Evolutionary conservation across 2,797 vertebrate species (phyloP), one percentile per base, ranked within the genome.

Genomic region (Zalophus californianus): DNA sequence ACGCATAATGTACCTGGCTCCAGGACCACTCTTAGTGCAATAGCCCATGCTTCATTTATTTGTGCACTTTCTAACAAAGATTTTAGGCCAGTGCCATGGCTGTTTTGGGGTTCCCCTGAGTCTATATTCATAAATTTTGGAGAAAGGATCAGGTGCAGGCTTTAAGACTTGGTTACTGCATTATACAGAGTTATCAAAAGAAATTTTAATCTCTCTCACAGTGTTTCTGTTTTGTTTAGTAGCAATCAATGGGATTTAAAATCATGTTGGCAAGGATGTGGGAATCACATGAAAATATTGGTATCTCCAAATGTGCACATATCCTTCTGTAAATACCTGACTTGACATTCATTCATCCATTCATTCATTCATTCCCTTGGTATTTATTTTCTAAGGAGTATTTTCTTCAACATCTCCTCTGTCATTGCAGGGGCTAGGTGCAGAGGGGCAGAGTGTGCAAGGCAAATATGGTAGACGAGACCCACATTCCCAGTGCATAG

Each of bases 391-490:
- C 54, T 94, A 86, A 48, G 44, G 44, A 44, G 44, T 44, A 44
- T 44, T 32, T 10, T 86, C 13, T n/a, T 86, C 8, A 48, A 6
- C 8, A 29, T 48, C 72, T 94, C 12, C 12, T 70, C 64, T 58
- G 21, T 29, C 7, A 4, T 58, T 50, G 25, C 48, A 68, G 38
- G 21, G 6, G 11, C 5, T 10, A 12, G n/a, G n/a, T 60, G 38
- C 15, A 38, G 27, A 48, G 50, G 23, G 1, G 0, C 16, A 64
- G 10, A 13, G 7, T 2, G 13, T 48, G 16, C 23, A 56, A 29
- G 6, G 3, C 56, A 25, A 77, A 25, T 6, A 5, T 0, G n/a
- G 12, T 1, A 7, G 15, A 54, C 41, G 0, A 2, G 15, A 29
- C 23, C 7, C 6, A 4, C 2, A 10, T 5, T 56, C 73, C 29